Conservation (phyloP, 2,797 vertebrate species). For the Scolopax rusticola region DNA sequence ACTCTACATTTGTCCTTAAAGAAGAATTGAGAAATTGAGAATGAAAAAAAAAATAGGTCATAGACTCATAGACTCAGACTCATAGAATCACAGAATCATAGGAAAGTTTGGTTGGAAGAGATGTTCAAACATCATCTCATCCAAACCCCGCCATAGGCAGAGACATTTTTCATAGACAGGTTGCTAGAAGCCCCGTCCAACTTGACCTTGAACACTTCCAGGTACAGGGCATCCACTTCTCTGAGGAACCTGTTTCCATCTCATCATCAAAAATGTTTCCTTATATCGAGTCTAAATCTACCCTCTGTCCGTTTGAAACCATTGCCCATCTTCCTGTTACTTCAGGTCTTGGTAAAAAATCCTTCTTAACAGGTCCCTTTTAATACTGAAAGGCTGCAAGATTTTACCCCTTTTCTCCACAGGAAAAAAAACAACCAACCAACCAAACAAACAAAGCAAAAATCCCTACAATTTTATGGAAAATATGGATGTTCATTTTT, state of each 20-base stretch:
- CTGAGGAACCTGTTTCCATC: not conserved
- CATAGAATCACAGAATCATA: not conserved
- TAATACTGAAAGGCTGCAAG: not conserved
- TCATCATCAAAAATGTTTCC: not conserved
- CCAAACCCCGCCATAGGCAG: accelerated
- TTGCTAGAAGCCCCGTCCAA: not conserved
- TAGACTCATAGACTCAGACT: no score
- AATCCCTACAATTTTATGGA: not conserved
- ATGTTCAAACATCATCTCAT: not conserved
- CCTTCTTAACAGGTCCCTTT: not conserved
- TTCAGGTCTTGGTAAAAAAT: not conserved
- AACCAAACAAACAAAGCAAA: no score
- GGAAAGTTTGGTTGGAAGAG: not conserved
- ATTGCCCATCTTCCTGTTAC: not conserved
- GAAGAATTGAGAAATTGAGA: not conserved
- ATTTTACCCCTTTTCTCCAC: not conserved
- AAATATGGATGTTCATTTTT: not conserved
- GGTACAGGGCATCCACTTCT: accelerated
- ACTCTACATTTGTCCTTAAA: not conserved
- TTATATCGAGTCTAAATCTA: not conserved
- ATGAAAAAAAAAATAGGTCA: not conserved
- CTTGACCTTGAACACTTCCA: not conserved
- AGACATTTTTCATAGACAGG: not conserved
- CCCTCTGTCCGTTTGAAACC: not conserved
- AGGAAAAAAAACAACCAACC: not conserved